Base-by-base conservation (phyloP, 2,888 invertebrate genomes). In the Tolmerus cingulatus region DNA sequence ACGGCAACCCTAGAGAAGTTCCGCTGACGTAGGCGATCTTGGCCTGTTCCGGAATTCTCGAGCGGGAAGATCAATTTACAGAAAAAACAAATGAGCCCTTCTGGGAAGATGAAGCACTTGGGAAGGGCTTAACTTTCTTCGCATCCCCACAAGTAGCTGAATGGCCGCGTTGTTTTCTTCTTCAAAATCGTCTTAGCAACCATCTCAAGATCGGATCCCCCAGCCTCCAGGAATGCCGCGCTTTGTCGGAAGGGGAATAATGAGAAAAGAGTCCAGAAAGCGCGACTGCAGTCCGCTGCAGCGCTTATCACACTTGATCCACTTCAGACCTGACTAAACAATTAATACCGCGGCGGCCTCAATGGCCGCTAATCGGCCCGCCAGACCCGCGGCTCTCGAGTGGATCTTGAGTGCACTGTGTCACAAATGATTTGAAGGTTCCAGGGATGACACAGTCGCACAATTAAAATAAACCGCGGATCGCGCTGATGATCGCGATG, bases 351-450 rank as follows among this genome's bases (percentile, higher is more conserved):
- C 78, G 19, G 19, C 57, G 82, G 82, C 82, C 57, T 57, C 30
- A 82, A 82, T 82, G 30, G 66, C 66, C 23, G 14, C 66, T 82
- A 37, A 66, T 51, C 27, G 57, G 16, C 19, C 12, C 19, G 57
- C 81, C 51, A 30, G 55, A 81, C 51, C 37, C 76, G 16, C 9
- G n/a, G 14, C 12, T 51, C 27, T 37, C 81, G 23, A 51, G 46
- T 46, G 27, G 46, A 43, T 78, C 78, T 55, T 55, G 46, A 51
- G 81, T 55, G 81, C 27, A 51, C 7, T 43, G 16, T 37, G 51
- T 37, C 57, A 37, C 66, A 82, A 82, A 34, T 82, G 82, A 55
- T 66, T 55, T 66, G 82, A 82, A 82, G 82, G 82, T 82, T 66
- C 82, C 82, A 82, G 57, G 37, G 82, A 82, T 66, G 82, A 82